Evolutionary conservation across 2,797 vertebrate species (phyloP).

Genomic region (Alca torda): DNA sequence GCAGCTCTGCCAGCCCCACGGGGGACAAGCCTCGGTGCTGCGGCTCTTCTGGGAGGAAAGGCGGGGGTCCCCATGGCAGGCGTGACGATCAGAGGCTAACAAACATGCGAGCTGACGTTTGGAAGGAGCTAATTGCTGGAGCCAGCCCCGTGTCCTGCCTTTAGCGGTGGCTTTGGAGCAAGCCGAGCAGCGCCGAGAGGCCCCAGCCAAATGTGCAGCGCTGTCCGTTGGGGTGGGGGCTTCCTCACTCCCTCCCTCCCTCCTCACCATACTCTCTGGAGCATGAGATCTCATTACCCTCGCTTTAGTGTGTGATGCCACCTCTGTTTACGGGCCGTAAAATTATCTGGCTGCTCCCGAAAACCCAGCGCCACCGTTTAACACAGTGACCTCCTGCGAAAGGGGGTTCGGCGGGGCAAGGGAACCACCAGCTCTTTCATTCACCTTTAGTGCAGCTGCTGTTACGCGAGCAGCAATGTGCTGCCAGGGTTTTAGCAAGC

Average conservation of each 20-base stretch:
- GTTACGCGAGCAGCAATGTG: neutral
- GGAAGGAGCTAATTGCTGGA: constrained; percentile 11
- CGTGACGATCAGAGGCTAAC: neutral
- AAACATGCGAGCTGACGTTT: neutral
- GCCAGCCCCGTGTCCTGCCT: neutral
- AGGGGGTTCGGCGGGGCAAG: accelerated
- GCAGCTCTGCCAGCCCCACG: accelerated
- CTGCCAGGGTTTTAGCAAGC: neutral
- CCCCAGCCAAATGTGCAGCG: constrained; percentile 39
- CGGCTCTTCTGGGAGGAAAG: neutral
- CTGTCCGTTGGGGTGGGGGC: constrained; percentile 14
- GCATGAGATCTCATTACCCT: constrained; percentile 46
- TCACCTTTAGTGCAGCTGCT: neutral
- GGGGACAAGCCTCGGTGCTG: neutral
- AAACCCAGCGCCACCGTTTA: neutral
- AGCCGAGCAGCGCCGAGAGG: neutral
- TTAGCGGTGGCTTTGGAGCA: neutral
- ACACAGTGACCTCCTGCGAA: neutral
- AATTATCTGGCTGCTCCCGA: neutral
- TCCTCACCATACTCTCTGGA: neutral
- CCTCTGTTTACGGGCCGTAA: neutral
- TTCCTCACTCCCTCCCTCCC: neutral
- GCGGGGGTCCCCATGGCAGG: neutral
- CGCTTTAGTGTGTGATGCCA: neutral
- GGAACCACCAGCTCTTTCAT: neutral